These are phyloP conservation scores for Lymantria dispar DNA, from an alignment of 2,888 invertebrate genomes.

Conservation along the genomic window DNA sequence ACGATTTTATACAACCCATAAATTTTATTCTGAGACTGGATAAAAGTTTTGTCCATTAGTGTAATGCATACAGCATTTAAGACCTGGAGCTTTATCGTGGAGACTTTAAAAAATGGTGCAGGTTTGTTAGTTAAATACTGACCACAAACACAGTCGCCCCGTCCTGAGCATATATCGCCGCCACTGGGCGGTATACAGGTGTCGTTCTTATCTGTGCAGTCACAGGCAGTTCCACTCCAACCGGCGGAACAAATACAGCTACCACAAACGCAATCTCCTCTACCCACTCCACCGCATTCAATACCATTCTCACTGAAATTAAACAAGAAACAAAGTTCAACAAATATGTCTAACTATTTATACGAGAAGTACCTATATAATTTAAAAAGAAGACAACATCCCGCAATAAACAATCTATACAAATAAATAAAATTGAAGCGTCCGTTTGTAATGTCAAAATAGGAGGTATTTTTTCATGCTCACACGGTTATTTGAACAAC, in stretches of 20 bases:
- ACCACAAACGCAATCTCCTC: constrained; percentile 90
- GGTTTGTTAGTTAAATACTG: constrained; percentile 22
- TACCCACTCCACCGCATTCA: constrained; percentile 83
- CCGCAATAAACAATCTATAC: too few relatives aligned
- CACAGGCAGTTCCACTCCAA: constrained; percentile 83
- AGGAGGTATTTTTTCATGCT: too few relatives aligned
- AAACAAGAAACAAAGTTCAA: not conserved
- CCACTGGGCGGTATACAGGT: constrained; percentile 78
- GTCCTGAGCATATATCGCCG: constrained; percentile 84
- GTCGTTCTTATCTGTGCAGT: constrained; percentile 74
- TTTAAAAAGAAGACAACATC: too few relatives aligned
- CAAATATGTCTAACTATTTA: not conserved
- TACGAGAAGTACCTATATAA: not conserved
- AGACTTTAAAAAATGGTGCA: too few relatives aligned
- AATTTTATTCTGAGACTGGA: too few relatives aligned
- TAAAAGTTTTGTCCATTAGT: too few relatives aligned
- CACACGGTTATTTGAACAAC: too few relatives aligned
- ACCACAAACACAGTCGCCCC: constrained; percentile 91
- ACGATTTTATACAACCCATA: too few relatives aligned
- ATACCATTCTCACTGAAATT: constrained; percentile 57
- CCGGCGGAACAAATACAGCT: constrained; percentile 85
- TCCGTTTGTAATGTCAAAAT: too few relatives aligned
- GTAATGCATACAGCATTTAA: too few relatives aligned
- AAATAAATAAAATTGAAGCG: too few relatives aligned
- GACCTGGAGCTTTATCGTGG: too few relatives aligned